These are phyloP conservation scores for Slavum lentiscoides DNA, from an alignment of 2,888 invertebrate genomes.

Conservation along the genomic window DNA sequence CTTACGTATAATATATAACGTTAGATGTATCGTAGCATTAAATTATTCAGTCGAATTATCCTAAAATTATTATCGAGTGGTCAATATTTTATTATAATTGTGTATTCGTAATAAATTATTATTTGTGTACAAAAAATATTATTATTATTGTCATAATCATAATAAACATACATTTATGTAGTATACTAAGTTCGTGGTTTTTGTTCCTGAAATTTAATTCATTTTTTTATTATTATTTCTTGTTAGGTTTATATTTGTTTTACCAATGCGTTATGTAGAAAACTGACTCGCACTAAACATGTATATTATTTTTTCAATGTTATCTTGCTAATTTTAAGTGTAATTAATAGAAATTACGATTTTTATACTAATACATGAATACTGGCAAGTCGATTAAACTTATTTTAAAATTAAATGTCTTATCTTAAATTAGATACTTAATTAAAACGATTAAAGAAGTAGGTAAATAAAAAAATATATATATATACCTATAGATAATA, in stretches of 20 bases:
- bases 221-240: not conserved
- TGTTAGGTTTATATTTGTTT: not conserved
- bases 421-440: not conserved
- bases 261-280: not conserved
- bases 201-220: constrained; percentile 16
- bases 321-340: not conserved
- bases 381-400: not conserved
- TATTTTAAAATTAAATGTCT: constrained; percentile 6
- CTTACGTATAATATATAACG: too few relatives aligned
- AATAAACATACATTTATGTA: not conserved
- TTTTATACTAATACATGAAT: constrained; percentile 10
- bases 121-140: too few relatives aligned
- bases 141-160: too few relatives aligned
- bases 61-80: too few relatives aligned
- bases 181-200: not conserved
- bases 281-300: not conserved
- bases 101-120: too few relatives aligned
- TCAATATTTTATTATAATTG: too few relatives aligned
- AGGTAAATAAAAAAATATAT: not conserved
- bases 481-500: not conserved
- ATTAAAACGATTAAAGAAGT: constrained; percentile 8
- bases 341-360: not conserved
- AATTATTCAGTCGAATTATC: too few relatives aligned
- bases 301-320: not conserved
- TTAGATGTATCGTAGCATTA: too few relatives aligned